Percentiles rank a stretch among this genome's conserved stretches.
These are phyloP conservation scores for Drosophila tropicalis DNA, from an alignment of 1,140 invertebrate genomes.

Conservation along the genomic window DNA sequence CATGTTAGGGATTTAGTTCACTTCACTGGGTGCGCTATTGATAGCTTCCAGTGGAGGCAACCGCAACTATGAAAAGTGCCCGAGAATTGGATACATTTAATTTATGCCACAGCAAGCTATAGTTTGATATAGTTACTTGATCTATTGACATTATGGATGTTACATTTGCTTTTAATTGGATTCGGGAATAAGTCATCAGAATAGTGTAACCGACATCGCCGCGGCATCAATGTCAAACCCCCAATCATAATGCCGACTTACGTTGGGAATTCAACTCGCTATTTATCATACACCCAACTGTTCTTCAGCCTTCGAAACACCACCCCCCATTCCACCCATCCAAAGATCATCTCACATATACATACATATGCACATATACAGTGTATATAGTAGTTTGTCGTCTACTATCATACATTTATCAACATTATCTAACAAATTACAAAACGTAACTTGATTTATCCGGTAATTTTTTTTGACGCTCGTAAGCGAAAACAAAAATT, in stretches of 20 bases:
- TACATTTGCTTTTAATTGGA: conserved; percentile 54
- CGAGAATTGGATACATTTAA: conserved; percentile 62
- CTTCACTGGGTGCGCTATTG: conserved; percentile 52
- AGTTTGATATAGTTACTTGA: conserved; percentile 51
- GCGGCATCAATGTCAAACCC: conserved; percentile 42
- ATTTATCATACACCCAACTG: conserved; percentile 22
- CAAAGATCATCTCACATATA: conserved; percentile 57
- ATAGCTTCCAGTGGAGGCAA: conserved; percentile 47
- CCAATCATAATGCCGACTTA: background rate
- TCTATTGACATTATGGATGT: conserved; percentile 69
- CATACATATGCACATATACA: conserved; percentile 19
- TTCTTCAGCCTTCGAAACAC: background rate
- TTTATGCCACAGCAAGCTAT: conserved; percentile 36
- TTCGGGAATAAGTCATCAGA: conserved; percentile 43
- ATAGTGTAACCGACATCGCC: conserved; percentile 26
- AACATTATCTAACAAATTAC: conserved; percentile 83
- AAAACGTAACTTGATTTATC: conserved; percentile 83
- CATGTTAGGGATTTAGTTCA: conserved; percentile 69
- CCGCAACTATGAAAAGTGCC: conserved; percentile 51
- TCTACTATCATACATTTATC: conserved; percentile 70
- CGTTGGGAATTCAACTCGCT: background rate
- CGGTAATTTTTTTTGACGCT: conserved; percentile 76
- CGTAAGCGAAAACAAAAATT: conserved; percentile 46
- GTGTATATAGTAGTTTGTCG: background rate
- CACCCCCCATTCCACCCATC: conserved; percentile 31